Conservation (phyloP, 2,797 vertebrate genomes). For the Aphelocoma californica region DNA sequence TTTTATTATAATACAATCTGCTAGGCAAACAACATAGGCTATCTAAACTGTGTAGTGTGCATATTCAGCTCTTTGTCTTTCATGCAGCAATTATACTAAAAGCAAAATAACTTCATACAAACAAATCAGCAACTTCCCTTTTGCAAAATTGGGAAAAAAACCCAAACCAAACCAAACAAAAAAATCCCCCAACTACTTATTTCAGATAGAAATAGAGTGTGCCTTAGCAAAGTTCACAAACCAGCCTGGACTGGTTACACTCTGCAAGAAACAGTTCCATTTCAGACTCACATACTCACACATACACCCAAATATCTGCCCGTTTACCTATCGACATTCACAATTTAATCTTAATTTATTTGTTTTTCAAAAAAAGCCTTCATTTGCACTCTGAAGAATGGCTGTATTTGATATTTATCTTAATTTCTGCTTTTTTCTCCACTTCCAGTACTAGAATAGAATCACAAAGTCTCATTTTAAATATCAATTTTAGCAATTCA, state of each 20-base stretch:
- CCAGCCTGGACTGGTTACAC: not conserved
- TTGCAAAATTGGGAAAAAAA: not conserved
- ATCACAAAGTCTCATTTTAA: not conserved
- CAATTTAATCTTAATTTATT: not conserved
- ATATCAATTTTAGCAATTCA: constrained; percentile 27
- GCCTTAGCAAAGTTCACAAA: not conserved
- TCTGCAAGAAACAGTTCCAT: not conserved
- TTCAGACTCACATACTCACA: not conserved
- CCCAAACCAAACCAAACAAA: not conserved
- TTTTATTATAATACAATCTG: not conserved
- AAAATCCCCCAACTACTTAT: rapidly evolving
- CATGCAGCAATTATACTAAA: not conserved
- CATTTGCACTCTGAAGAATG: not conserved
- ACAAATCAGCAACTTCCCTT: not conserved
- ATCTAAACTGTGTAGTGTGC: not conserved
- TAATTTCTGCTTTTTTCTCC: not conserved
- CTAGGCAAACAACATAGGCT: not conserved
- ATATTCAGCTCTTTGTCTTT: not conserved
- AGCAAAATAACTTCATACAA: not conserved
- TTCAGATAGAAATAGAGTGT: not conserved
- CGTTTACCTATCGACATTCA: not conserved
- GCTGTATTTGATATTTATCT: not conserved
- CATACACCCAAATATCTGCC: not conserved
- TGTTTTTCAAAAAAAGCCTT: not conserved
- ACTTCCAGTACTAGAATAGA: not conserved